Evolutionary conservation across 2,797 vertebrate species (phyloP), one percentile per base, ranked within the genome.

Genomic region (Brachyrhaphis roseni): DNA sequence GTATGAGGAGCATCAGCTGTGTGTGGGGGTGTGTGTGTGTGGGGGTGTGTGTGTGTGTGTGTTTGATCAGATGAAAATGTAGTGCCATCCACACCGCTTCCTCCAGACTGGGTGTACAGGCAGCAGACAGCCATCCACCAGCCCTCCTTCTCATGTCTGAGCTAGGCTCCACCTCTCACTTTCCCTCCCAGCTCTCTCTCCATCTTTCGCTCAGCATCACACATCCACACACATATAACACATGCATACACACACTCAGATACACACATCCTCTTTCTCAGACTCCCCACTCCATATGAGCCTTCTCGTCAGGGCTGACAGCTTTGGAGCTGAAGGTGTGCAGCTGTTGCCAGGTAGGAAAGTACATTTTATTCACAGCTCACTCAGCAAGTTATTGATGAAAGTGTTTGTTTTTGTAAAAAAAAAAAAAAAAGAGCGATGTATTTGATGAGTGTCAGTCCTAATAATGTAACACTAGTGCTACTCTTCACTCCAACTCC

Each of bases 261-360:
- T 55, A 64, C 74, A 76, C 55, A 47, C 74, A 46, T 15, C 57
- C 66, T 72, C 72, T 15, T 66, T 79, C 74, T 62, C 82, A 90
- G 87, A 90, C 86, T 93, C 86, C 86, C 80, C 74, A 81, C 89
- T 90, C 84, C 82, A 90, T 90, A 94, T 90, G 90, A 93, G 84
- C 89, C 84, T 91, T 84, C 89, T 88, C 80, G 82, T 86, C 85
- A 89, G 86, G 81, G 84, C 11, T 75, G 90, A 82, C 89, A 81
- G 88, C 91, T 90, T 90, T 66, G 86, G 86, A 91, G 87, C 92
- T 93, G 90, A 94, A 94, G 91, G 94, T 93, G 93, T 92, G 87
- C 84, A 71, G 70, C 36, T 64, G 78, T 88, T 90, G 59, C 83
- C 92, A 96, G 96, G 96, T 96, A 96, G 92, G 95, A 82, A 76